These are phyloP conservation scores for Penaeus japonicus DNA, from an alignment of 1,140 invertebrate genomes.

Conservation along the genomic window DNA sequence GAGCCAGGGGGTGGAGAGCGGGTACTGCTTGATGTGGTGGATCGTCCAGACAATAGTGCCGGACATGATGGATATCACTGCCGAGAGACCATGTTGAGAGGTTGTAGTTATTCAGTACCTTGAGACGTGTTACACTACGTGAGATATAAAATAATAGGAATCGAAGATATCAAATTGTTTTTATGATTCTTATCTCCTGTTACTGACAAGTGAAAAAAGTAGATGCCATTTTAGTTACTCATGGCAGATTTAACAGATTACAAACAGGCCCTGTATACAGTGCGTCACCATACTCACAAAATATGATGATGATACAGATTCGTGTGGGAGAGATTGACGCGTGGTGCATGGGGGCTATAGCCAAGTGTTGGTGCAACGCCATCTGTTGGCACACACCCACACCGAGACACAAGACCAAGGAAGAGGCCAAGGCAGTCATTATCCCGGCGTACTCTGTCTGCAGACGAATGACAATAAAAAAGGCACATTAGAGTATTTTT, in stretches of 20 bases:
- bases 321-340: slow-evolving; percentile 11
- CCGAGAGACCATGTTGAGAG: too few species aligned
- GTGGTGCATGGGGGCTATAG: slow-evolving; percentile 8
- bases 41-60: background rate
- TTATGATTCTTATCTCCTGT: too few species aligned
- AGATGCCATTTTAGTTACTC: too few species aligned
- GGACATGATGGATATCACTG: background rate
- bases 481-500: too few species aligned
- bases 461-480: too few species aligned
- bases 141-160: too few species aligned
- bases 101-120: too few species aligned
- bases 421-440: slow-evolving; percentile 2
- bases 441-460: slow-evolving; percentile 12
- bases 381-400: slow-evolving; percentile 44
- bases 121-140: too few species aligned
- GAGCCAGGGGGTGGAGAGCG: background rate
- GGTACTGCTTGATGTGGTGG: background rate
- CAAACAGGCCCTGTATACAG: background rate
- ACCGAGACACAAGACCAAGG: slow-evolving; percentile 29
- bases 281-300: background rate
- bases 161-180: too few species aligned
- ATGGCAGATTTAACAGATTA: background rate
- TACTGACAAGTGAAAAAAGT: too few species aligned
- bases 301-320: background rate
- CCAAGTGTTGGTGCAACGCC: slow-evolving; percentile 31